Percentiles rank a stretch among this genome's conserved stretches.
phyloP scores from a whole-genome alignment of 1,140 invertebrate species.

The Epicauta chinensis region DNA sequence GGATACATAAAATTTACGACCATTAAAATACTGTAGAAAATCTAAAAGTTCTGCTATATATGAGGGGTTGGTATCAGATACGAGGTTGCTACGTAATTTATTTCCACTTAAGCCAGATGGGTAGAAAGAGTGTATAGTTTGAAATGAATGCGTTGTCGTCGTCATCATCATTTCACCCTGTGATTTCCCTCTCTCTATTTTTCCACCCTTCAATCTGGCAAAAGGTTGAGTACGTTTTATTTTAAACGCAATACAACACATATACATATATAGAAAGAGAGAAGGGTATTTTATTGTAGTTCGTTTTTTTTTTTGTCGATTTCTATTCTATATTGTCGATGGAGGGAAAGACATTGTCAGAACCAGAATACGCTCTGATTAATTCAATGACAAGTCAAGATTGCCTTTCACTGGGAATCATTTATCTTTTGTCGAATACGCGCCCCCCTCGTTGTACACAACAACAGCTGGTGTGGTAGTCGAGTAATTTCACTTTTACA shows the following conservation, averaged over 20 bases:
- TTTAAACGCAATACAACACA: too few species aligned
- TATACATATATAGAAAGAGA: too few species aligned
- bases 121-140: background rate
- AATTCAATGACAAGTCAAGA: conserved; percentile 28
- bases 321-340: too few species aligned
- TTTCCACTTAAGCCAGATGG: conserved; percentile 25
- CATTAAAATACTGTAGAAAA: background rate
- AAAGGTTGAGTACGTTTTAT: too few species aligned
- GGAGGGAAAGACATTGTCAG: conserved; percentile 21
- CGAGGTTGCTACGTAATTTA: conserved; percentile 24
- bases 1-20: too few species aligned
- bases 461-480: background rate
- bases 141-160: background rate
- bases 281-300: background rate
- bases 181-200: conserved; percentile 15
- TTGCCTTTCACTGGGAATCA: conserved; percentile 23
- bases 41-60: conserved; percentile 21
- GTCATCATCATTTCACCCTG: conserved; percentile 27
- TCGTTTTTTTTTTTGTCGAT: too few species aligned
- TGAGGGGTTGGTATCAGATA: conserved; percentile 13
- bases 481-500: conserved; percentile 2
- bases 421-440: conserved; percentile 24
- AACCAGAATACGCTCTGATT: conserved; percentile 20
- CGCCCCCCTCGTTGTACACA: too few species aligned
- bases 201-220: background rate